Base-by-base conservation (phyloP, 2,113 vertebrate genomes). In the Lycaon pictus region DNA sequence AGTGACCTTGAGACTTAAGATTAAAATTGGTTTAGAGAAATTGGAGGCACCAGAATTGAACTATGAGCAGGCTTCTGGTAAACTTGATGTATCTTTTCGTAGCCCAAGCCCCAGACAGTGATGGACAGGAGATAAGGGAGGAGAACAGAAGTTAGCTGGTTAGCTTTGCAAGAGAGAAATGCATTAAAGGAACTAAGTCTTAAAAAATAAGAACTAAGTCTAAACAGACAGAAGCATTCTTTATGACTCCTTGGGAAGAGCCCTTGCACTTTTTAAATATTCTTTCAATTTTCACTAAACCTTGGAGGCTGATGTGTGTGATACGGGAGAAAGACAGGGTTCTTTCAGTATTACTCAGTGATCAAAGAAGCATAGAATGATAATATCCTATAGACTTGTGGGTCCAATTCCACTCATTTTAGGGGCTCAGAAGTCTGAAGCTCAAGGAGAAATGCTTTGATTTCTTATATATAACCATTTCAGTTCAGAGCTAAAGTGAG, bases 31-130 rank as follows among this genome's bases (percentile, higher is more conserved):
- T 0, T 86, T 72, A 85, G 51, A 98, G 56, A 72, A 95, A 43
- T 83, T 97, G 56, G 43, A 98, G 76, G 79, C 13, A 67, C 1
- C 27, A 35, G 56, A 95, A 25, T 55, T 16, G 11, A 94, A 67
- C 53, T 93, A 58, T 96, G 37, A 85, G 56, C 22, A 79, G 15
- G 15, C n/a, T 94, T 81, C n/a, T 10, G 88, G 13, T 1, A 20
- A 98, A 92, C 85, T 87, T 89, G 79, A 62, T 77, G 11, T 88
- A 81, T 93, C 74, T 97, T 97, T 80, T 90, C 88, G 87, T 5
- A 63, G 32, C 35, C 80, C n/a, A 62, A 84, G 25, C 48, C 56
- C 0, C 10, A 56, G 80, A 88, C 12, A 97, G 80, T 97, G 60
- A 90, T 67, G 94, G 48, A n/a, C 93, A 69, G 58, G 15, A 95